A percentile compares a stretch with the other conserved stretches of the same genome.
phyloP scores from a whole-genome alignment of 1,140 invertebrate species.

The Pogonognathellus flavescens region DNA sequence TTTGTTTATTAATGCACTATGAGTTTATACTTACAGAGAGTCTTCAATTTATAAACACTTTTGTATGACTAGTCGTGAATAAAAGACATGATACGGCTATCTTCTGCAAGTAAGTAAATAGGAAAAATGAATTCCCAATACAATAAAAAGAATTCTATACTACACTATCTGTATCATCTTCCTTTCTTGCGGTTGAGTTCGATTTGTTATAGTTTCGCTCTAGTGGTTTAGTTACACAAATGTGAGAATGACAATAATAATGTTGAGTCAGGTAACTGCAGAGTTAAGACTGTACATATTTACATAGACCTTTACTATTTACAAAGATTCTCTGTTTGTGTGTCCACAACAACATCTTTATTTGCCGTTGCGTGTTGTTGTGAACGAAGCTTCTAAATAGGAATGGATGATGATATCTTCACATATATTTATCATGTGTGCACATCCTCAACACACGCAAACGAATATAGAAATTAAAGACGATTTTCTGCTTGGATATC shows the following conservation, averaged over 20 bases:
- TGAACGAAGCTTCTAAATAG: neutral
- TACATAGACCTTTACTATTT: neutral
- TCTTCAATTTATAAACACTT: no score
- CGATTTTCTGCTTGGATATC: constrained; percentile 40
- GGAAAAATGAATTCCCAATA: no score
- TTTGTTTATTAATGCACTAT: no score
- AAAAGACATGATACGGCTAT: no score
- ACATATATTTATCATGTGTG: neutral
- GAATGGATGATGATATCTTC: neutral
- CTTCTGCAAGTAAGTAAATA: no score
- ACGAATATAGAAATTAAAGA: constrained; percentile 19
- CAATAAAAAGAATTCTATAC: no score
- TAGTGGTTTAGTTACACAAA: neutral
- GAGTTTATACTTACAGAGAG: no score
- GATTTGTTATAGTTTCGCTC: neutral
- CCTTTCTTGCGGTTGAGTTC: neutral
- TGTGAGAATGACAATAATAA: neutral
- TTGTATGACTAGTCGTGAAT: no score
- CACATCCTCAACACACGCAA: neutral
- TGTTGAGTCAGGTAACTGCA: neutral
- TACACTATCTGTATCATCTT: no score
- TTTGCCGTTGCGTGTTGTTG: neutral
- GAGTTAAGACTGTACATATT: neutral
- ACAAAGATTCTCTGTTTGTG: neutral
- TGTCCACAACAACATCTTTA: neutral